These are phyloP conservation scores for Parambassis ranga DNA, from an alignment of 2,797 vertebrate species.

Conservation along the genomic window DNA sequence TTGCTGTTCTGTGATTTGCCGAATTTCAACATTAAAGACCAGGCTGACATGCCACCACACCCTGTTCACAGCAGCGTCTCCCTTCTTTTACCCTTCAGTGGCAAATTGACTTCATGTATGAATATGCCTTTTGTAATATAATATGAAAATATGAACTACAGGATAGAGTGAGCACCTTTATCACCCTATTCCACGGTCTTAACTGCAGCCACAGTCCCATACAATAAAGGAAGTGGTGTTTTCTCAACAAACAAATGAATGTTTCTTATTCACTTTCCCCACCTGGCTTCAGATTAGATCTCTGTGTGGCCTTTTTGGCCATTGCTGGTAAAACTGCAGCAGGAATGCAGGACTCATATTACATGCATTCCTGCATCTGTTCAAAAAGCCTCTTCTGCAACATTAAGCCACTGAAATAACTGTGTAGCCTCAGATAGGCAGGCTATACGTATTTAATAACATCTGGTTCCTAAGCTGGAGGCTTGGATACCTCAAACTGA, in stretches of 20 bases:
- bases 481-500: no score
- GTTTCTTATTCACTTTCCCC: neutral
- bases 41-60: neutral
- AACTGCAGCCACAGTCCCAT: neutral
- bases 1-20: slow-evolving; percentile 19
- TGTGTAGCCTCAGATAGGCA: no score
- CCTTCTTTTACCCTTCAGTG: no score
- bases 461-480: no score
- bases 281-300: slow-evolving; percentile 15
- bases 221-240: neutral
- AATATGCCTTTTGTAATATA: no score
- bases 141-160: neutral
- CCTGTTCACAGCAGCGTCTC: neutral
- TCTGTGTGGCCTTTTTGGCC: no score
- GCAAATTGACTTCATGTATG: neutral
- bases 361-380: no score
- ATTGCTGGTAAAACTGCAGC: neutral
- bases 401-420: no score
- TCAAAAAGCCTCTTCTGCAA: no score
- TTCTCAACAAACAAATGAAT: slow-evolving; percentile 1
- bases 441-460: no score
- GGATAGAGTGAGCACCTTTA: neutral
- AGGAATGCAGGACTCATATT: no score
- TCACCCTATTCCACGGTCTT: neutral
- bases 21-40: neutral